phyloP scores from a whole-genome alignment of 2,888 invertebrate genomes.

The Panzeria rudis region DNA sequence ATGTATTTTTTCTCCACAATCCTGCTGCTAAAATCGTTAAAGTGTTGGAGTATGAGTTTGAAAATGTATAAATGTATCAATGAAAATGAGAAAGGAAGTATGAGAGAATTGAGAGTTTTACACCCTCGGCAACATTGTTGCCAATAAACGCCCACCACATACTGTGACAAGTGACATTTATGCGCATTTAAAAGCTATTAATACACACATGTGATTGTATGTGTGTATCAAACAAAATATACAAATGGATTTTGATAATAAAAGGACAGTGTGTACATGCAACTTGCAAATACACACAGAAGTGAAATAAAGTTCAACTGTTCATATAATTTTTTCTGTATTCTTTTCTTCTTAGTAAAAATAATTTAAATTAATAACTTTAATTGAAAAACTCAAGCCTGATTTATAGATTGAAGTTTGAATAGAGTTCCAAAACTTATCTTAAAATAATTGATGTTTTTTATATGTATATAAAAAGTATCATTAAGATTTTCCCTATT shows the following conservation, averaged over 20 bases:
- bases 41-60: slow-evolving; percentile 23
- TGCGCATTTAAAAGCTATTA: slow-evolving; percentile 70
- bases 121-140: slow-evolving; percentile 46
- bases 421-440: too few species aligned
- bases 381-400: too few species aligned
- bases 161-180: slow-evolving; percentile 73
- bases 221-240: slow-evolving; percentile 1
- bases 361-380: too few species aligned
- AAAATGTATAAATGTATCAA: slow-evolving; percentile 21
- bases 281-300: not conserved
- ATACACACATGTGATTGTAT: slow-evolving; percentile 17
- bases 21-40: slow-evolving; percentile 32
- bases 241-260: slow-evolving; percentile 29
- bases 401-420: not conserved
- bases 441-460: too few species aligned
- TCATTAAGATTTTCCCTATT: too few species aligned
- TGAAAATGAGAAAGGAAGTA: slow-evolving; percentile 1
- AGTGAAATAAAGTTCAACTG: not conserved
- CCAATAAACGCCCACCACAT: slow-evolving; percentile 71
- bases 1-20: not conserved
- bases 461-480: too few species aligned
- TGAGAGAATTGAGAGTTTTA: slow-evolving; percentile 2
- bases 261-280: slow-evolving; percentile 23
- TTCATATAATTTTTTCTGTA: too few species aligned
- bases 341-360: too few species aligned